These are phyloP conservation scores for Emydocephalus ijimae DNA, from an alignment of 2,113 vertebrate genomes.

Conservation along the genomic window DNA sequence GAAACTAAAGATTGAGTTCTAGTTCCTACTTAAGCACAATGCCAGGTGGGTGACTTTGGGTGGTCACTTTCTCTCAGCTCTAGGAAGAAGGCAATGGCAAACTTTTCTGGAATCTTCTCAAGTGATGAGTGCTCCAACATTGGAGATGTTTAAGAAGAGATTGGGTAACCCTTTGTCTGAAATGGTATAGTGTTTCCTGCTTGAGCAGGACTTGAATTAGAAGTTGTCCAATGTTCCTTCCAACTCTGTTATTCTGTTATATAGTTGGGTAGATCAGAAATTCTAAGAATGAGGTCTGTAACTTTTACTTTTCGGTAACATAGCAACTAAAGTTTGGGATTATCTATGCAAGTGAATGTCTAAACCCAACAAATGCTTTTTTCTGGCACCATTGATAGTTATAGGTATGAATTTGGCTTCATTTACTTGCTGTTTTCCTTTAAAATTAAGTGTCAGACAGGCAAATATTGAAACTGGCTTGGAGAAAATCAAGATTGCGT, in stretches of 20 bases:
- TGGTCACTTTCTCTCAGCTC: background rate
- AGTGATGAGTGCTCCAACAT: background rate
- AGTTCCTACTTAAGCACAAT: background rate
- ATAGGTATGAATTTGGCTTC: background rate
- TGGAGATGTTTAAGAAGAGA: background rate
- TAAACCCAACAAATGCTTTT: background rate
- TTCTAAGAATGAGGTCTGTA: background rate
- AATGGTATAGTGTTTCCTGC: background rate
- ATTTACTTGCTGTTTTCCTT: conserved; percentile 4
- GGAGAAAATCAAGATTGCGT: conserved; percentile 54
- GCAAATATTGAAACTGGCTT: conserved; percentile 36
- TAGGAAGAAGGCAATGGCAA: background rate
- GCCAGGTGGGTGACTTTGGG: background rate
- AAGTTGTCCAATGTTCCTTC: background rate
- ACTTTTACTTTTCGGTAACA: background rate
- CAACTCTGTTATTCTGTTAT: background rate
- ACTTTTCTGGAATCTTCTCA: background rate
- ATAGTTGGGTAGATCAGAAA: background rate
- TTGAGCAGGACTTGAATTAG: background rate
- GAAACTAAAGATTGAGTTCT: background rate
- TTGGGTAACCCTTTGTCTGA: background rate
- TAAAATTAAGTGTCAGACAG: background rate
- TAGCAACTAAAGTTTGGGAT: background rate
- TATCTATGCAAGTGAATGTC: background rate
- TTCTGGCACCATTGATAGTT: background rate